A percentile compares a stretch with the other conserved stretches of the same genome.
phyloP scores from a whole-genome alignment of 2,113 vertebrate genomes.

The Fukomys damarensis region DNA sequence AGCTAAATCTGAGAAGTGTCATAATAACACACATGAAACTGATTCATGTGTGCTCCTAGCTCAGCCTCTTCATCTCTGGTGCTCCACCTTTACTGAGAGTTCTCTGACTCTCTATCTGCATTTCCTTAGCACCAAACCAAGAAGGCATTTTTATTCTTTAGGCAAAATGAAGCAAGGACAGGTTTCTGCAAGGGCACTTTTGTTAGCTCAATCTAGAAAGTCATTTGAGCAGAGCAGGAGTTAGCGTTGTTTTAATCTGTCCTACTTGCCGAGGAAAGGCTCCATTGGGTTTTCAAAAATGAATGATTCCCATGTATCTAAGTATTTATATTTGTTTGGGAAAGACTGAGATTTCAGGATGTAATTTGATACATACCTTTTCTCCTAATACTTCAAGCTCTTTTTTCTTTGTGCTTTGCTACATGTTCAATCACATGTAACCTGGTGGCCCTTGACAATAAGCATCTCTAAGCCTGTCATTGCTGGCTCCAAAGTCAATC shows the following conservation, averaged over 20 bases:
- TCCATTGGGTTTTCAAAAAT: conserved; percentile 78
- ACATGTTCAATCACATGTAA: conserved; percentile 86
- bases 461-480: conserved; percentile 85
- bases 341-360: conserved; percentile 84
- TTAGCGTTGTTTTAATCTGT: conserved; percentile 75
- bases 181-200: conserved; percentile 35
- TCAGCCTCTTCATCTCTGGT: background rate
- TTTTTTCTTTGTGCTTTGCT: conserved; percentile 85
- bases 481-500: conserved; percentile 85
- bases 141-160: background rate
- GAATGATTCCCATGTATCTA: conserved; percentile 76
- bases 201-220: conserved; percentile 60
- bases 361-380: conserved; percentile 82
- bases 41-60: background rate
- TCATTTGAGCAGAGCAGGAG: conserved; percentile 58
- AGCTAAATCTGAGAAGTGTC: background rate
- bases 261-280: conserved; percentile 65
- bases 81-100: background rate
- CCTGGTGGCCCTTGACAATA: conserved; percentile 87
- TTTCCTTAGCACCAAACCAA: background rate
- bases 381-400: conserved; percentile 81
- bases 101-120: background rate
- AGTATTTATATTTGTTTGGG: conserved; percentile 84
- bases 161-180: conserved; percentile 56
- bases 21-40: background rate